phyloP scores from a whole-genome alignment of 2,888 invertebrate genomes.

The Ochropacha duplaris region DNA sequence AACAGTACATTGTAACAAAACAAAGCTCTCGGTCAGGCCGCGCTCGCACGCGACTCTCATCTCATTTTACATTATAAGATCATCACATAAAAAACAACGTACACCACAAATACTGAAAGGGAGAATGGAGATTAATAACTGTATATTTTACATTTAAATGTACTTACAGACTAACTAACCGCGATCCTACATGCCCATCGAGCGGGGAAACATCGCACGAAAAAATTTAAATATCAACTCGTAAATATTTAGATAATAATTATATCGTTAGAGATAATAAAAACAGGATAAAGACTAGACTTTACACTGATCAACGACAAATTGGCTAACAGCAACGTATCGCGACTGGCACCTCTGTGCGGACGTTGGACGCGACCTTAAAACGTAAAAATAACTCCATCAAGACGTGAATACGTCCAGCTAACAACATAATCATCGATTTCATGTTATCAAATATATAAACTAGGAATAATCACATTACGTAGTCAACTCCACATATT shows the following conservation, averaged over 20 bases:
- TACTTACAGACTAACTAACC: conserved; percentile 80
- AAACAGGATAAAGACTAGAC: conserved; percentile 83
- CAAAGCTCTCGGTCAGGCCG: conserved; percentile 44
- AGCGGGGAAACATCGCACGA: conserved; percentile 69
- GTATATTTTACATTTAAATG: conserved; percentile 76
- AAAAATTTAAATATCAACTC: conserved; percentile 75
- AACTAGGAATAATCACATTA: background rate
- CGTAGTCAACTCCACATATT: background rate
- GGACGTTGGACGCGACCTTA: conserved; percentile 31
- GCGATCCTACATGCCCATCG: conserved; percentile 69
- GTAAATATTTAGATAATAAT: conserved; percentile 71
- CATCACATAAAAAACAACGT: conserved; percentile 66
- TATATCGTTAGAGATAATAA: conserved; percentile 76
- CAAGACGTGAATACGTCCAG: background rate
- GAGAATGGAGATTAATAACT: conserved; percentile 80
- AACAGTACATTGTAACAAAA: conserved; percentile 76
- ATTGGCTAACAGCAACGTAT: conserved; percentile 74
- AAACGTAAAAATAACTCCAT: conserved; percentile 9
- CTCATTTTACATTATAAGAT: conserved; percentile 53
- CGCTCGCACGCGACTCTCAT: conserved; percentile 27
- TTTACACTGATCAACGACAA: conserved; percentile 82
- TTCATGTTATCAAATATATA: conserved; percentile 2
- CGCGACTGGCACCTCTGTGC: conserved; percentile 54
- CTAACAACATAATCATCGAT: conserved; percentile 3
- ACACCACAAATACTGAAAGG: conserved; percentile 81